Evolutionary conservation across 2,888 invertebrate species (phyloP), one percentile per base, ranked within the genome.

Genomic region (Galeruca laticollis): DNA sequence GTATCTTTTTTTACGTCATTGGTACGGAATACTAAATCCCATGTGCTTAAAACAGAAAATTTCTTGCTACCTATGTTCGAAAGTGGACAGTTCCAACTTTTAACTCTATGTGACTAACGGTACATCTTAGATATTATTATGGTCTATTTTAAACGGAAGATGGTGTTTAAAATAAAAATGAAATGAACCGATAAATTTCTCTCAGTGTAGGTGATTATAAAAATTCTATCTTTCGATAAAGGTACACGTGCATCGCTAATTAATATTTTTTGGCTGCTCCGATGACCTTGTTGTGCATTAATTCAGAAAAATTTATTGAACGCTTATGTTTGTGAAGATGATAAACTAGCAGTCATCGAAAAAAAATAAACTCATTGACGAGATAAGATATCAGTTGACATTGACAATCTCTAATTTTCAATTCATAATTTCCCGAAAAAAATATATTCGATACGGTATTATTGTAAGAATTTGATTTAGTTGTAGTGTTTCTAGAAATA

Each of bases 271-370:
- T 51, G 49, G 56, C 56, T 47, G 47, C 18, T 47, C 47, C 15
- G 64, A 52, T 64, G 57, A 64, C 64, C 64, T 64, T 57, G 64
- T 47, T 47, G 33, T 47, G 54, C 64, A 64, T 64, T 56, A 64
- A 56, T 52, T 62, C 21, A 61, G 15, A 31, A 49, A 56, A 35
- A 35, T 54, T 35, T 63, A 21, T 40, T 57, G 18, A 35, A 52
- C 6, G 13, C 26, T 13, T 26, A 31, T 54, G 54, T 56, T 64
- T 64, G 18, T 47, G n/a, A 47, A 57, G 10, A 43, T 37, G 47
- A 52, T 52, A 52, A 52, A 52, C 15, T 49, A 10, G 20, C 49
- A 13, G 20, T 15, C 2, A 10, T 10, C 49, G 49, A 49, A 9
- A 8, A 40, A 47, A 47, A 26, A 52, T 52, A 52, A 52, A 52